Percentiles rank a stretch among this genome's conserved stretches.
Conservation (phyloP, 2,797 vertebrate species). For the Sebastes kiyomatsui region DNA sequence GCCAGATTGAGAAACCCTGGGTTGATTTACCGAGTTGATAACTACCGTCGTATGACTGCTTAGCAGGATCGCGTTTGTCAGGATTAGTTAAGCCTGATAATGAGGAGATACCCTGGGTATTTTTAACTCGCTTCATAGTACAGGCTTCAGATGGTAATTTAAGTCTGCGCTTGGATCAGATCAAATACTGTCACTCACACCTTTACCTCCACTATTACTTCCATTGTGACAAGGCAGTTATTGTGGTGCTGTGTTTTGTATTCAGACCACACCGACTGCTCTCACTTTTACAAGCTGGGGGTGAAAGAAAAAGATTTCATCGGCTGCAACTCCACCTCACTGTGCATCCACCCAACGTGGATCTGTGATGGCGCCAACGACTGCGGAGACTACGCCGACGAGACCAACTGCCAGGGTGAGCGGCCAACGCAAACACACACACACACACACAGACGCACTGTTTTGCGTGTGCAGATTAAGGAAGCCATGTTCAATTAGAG, state of each 20-base stretch:
- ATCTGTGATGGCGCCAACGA: conserved; percentile 97
- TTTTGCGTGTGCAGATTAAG: conserved; percentile 23
- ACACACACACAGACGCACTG: background rate
- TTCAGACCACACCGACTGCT: conserved; percentile 92
- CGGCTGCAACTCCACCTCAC: conserved; percentile 95
- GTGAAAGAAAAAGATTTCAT: conserved; percentile 92
- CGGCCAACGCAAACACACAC: background rate
- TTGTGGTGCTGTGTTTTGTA: conserved; percentile 56
- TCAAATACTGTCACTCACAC: background rate
- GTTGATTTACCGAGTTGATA: too few species aligned
- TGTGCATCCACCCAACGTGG: conserved; percentile 95
- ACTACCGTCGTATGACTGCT: rapidly evolving
- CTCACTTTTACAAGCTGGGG: conserved; percentile 95
- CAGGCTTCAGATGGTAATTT: background rate
- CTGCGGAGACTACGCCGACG: conserved; percentile 96
- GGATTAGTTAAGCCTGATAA: too few species aligned
- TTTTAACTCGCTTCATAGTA: too few species aligned
- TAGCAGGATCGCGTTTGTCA: rapidly evolving
- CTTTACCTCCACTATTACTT: background rate
- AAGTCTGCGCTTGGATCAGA: conserved; percentile 2
- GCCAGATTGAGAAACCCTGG: too few species aligned
- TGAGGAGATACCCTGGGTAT: too few species aligned
- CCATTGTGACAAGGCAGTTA: conserved; percentile 35
- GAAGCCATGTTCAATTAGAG: conserved; percentile 48
- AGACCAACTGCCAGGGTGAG: conserved; percentile 91